Evolutionary conservation across 2,113 vertebrate species (phyloP).

Genomic region (Oreochromis spilurus): DNA sequence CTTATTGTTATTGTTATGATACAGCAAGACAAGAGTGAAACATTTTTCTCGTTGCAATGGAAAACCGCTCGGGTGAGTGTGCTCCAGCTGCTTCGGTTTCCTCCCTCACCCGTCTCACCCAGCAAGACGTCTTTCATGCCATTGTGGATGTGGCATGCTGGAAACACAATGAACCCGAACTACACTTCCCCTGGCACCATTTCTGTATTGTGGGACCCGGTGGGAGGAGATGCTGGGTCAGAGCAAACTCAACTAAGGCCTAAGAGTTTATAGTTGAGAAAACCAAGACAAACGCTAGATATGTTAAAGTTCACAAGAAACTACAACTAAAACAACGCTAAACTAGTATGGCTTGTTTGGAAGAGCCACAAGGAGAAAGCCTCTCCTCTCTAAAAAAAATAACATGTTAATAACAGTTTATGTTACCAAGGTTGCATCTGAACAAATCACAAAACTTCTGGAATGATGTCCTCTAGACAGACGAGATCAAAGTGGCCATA

Average conservation of each 20-base stretch:
- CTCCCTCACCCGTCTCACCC: slow-evolving; percentile 25
- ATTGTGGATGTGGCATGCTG: slow-evolving; percentile 49
- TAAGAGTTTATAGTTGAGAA: neutral
- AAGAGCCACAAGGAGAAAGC: neutral
- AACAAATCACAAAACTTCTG: neutral
- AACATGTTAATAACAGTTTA: neutral
- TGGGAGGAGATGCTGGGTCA: slow-evolving; percentile 20
- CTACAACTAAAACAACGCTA: no score
- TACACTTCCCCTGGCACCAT: slow-evolving; percentile 49
- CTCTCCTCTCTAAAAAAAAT: neutral
- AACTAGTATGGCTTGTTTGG: neutral
- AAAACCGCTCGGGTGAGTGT: slow-evolving; percentile 13
- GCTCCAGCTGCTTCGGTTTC: slow-evolving; percentile 49
- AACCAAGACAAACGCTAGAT: slow-evolving; percentile 16
- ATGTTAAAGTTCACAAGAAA: neutral
- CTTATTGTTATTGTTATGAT: slow-evolving; percentile 45
- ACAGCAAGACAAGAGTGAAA: slow-evolving; percentile 21
- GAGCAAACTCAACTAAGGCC: neutral
- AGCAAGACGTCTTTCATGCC: slow-evolving; percentile 51
- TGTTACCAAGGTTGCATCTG: neutral
- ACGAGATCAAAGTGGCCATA: neutral
- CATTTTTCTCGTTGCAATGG: slow-evolving; percentile 5
- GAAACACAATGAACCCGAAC: slow-evolving; percentile 51
- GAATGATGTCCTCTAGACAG: neutral
- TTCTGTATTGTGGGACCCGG: slow-evolving; percentile 5